Base-by-base conservation (phyloP, 2,113 vertebrate species). In the Xerus inauris region DNA sequence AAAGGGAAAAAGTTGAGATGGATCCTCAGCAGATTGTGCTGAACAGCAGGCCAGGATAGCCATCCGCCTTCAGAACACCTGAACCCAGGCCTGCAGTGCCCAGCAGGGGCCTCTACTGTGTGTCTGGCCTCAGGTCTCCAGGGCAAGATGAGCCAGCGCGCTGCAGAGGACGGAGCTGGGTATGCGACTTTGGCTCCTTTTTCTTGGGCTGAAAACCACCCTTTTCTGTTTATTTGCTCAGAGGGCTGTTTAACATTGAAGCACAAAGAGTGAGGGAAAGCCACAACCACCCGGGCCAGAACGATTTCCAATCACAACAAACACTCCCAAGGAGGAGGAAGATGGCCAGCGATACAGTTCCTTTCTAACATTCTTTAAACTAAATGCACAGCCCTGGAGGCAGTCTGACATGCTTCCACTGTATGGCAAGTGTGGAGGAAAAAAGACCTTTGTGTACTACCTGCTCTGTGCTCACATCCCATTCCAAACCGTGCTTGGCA, bases 241-340 rank as follows among this genome's bases (percentile, higher is more conserved):
- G 88, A 95, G 79, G 6, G 72, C 35, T 92, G 77, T 45, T 92
- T 64, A 54, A 95, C 96, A 76, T 9, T 42, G 51, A 28, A 40
- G 73, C 88, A 51, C 90, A 89, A 49, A 85, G 95, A 38, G 38
- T 10, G 24, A 85, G 26, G 26, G 51, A 10, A 47, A 96, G 86
- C 32, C 73, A 45, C 89, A 40, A 42, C 79, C 93, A 51, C 3
- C 65, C 13, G 75, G 87, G 13, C 49, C 0, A 32, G 89, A 65
- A 75, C 0, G 89, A 32, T 35, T 87, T 97, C 97, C 97, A 97
- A 86, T 87, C 89, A 93, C 97, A 97, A 97, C 67, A 97, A 96
- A 97, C 97, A 92, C 81, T 24, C 94, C 95, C 95, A 76, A 4
- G 59, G 59, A 62, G 89, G 94, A 94, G 93, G 93, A 96, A 96